phyloP scores from a whole-genome alignment of 2,888 invertebrate genomes.

The Pyrrhosoma nymphula region DNA sequence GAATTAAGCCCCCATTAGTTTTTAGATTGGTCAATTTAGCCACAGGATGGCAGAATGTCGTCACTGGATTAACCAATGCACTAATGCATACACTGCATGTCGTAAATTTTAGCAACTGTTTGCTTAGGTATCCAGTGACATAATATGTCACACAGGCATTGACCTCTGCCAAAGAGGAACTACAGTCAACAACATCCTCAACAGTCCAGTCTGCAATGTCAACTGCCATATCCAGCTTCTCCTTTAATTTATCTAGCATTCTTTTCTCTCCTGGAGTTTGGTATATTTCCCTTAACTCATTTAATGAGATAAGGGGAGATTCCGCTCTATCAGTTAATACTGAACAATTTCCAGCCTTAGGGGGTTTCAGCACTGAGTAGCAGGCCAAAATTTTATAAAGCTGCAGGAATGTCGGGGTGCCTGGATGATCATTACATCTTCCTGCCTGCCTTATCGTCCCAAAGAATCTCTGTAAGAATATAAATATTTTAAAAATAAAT shows the following conservation, averaged over 20 bases:
- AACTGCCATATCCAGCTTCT: neutral
- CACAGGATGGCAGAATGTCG: neutral
- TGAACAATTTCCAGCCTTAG: neutral
- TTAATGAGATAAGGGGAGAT: neutral
- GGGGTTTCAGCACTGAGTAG: neutral
- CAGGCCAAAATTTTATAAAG: neutral
- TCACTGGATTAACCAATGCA: neutral
- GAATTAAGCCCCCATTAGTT: neutral
- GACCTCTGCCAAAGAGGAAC: too few species aligned
- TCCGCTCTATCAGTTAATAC: neutral
- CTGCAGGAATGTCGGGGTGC: neutral
- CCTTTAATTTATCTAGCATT: neutral
- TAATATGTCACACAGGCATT: too few species aligned
- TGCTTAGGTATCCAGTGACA: too few species aligned
- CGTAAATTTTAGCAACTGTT: too few species aligned
- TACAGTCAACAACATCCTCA: neutral
- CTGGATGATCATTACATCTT: conserved; percentile 14
- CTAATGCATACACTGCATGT: neutral
- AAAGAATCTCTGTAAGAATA: neutral
- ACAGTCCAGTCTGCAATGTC: neutral
- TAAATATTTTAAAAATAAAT: neutral
- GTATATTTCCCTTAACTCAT: neutral
- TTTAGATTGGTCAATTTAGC: neutral
- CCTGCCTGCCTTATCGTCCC: too few species aligned
- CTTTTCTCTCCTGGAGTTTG: neutral